Evolutionary conservation across 2,797 vertebrate species (phyloP).

Genomic region (Pangasius macronema): DNA sequence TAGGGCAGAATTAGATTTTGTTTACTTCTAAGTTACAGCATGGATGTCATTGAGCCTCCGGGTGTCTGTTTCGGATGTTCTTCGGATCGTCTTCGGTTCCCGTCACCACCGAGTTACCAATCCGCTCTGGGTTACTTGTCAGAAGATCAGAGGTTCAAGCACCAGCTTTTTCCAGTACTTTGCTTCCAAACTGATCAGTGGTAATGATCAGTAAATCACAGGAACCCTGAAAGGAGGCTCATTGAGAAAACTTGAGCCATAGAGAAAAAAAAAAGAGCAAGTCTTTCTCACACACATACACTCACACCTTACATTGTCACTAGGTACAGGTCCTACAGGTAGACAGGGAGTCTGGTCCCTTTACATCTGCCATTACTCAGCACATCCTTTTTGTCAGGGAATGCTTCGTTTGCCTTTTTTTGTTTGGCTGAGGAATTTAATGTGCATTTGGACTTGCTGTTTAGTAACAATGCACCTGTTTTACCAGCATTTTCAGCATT

Average conservation of each 20-base stretch:
- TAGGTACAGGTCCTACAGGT: too few species aligned
- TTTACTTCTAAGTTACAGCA: neutral
- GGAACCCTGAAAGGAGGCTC: neutral
- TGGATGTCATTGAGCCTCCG: too few species aligned
- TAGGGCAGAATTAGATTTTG: conserved; percentile 9
- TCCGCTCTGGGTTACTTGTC: too few species aligned
- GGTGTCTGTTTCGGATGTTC: too few species aligned
- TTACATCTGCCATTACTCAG: conserved; percentile 34
- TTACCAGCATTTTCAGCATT: neutral
- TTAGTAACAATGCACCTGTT: conserved; percentile 47
- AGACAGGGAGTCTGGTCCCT: too few species aligned
- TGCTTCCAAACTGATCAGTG: neutral
- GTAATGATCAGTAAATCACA: neutral
- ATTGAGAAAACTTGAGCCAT: neutral
- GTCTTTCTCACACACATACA: too few species aligned
- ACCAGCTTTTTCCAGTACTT: neutral
- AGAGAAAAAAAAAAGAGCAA: neutral
- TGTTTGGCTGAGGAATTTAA: neutral
- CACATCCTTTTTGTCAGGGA: conserved; percentile 7
- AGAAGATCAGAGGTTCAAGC: too few species aligned
- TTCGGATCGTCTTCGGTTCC: too few species aligned
- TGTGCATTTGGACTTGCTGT: conserved; percentile 1
- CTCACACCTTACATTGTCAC: too few species aligned
- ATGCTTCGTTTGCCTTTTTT: neutral
- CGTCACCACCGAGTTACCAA: too few species aligned